A percentile compares a stretch with the other conserved stretches of the same genome.
Evolutionary conservation across 2,888 invertebrate species (phyloP).

Genomic region (Ophonus ardosiacus): DNA sequence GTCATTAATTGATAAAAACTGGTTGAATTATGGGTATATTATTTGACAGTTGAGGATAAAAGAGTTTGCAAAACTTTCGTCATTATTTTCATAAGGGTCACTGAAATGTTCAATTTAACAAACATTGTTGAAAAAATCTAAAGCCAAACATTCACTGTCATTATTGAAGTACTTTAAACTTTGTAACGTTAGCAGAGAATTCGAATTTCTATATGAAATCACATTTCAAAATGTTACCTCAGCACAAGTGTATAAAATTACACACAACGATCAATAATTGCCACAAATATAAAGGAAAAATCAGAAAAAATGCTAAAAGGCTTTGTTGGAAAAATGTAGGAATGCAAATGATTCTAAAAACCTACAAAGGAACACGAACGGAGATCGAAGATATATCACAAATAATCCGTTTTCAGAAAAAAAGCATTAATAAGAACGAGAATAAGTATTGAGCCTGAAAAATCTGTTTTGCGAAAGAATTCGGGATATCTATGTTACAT

Average conservation of each 20-base stretch:
- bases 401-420: conserved; percentile 54
- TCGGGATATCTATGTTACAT: conserved; percentile 47
- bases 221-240: neutral
- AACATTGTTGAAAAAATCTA: neutral
- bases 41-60: too few relatives aligned
- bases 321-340: conserved; percentile 43
- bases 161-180: neutral
- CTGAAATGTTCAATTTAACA: too few relatives aligned
- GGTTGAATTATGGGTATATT: too few relatives aligned
- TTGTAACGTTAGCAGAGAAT: neutral
- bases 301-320: conserved; percentile 20
- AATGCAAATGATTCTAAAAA: conserved; percentile 55
- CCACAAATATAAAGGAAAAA: neutral
- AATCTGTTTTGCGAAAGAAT: conserved; percentile 49
- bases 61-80: too few relatives aligned
- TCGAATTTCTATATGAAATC: neutral
- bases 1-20: too few relatives aligned
- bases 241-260: conserved; percentile 24
- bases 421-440: conserved; percentile 53
- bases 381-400: conserved; percentile 48
- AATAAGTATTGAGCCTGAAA: conserved; percentile 44
- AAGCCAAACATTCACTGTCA: neutral
- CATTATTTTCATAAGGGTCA: too few relatives aligned
- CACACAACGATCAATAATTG: conserved; percentile 33
- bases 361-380: conserved; percentile 47